Base-by-base conservation (phyloP, 2,888 invertebrate species). In the Andrena fulva region DNA sequence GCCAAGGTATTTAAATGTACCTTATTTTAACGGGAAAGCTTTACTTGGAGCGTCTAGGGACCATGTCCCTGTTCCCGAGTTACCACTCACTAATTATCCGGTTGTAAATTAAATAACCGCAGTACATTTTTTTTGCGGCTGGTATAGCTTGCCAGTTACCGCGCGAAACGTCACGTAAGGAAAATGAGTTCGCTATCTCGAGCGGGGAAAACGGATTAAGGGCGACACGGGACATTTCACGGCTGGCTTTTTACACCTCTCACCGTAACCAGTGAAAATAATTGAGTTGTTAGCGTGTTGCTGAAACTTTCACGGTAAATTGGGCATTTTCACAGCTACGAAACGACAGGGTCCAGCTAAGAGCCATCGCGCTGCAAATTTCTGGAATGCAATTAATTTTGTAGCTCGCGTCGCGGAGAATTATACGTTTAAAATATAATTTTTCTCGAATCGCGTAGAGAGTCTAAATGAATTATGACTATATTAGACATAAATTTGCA, bases 211-310 rank as follows among this genome's bases (percentile, higher is more conserved):
- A 77, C 16, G 79, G 59, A 80, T 80, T 62, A 70, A 70, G 48
- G 48, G 20, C 27, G 68, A 66, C 50, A 54, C 52, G 62, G 31
- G 56, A 71, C 60, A 48, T 85, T 77, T 77, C 62, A 66, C 54
- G 71, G 71, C 42, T 62, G 68, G 60, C 52, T 71, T 85, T 85
- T 80, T 66, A 54, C 79, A 52, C 35, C 73, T 68, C 24, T 33
- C 67, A 7, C 24, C 64, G 70, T 68, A 54, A 64, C 67, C 62
- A 68, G 76, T 62, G 67, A 68, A 68, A 76, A 80, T 80, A 80
- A 82, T 82, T 66, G 71, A 76, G 76, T 80, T 72, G 82, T 76
- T 80, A 54, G 50, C 67, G 54, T 70, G 75, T 63, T 63, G 71
- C 64, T 69, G 67, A 73, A 80, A 75, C 52, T 80, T 76, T 80